A percentile compares a stretch with the other conserved stretches of the same genome.
phyloP scores from a whole-genome alignment of 2,113 vertebrate species.

The Misgurnus mizolepis region DNA sequence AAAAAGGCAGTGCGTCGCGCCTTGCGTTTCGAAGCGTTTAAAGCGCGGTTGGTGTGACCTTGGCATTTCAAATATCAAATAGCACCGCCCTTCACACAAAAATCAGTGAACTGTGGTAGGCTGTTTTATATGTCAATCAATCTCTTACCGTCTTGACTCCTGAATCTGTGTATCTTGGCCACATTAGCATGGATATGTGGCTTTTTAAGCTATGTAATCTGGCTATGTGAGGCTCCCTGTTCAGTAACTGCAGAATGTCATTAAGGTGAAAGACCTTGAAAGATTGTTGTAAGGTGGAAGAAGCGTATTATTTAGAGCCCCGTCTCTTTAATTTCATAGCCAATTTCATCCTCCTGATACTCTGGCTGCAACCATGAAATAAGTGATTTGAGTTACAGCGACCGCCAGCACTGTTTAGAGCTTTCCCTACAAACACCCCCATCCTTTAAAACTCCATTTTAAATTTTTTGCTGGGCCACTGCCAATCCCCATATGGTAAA shows the following conservation, averaged over 20 bases:
- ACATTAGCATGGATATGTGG: no score
- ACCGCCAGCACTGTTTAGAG: conserved; percentile 7
- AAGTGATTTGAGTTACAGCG: conserved; percentile 31
- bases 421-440: conserved; percentile 15
- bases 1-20: no score
- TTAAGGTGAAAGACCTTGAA: conserved; percentile 1
- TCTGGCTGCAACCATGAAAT: conserved; percentile 28
- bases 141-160: no score
- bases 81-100: no score
- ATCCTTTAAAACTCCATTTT: neutral
- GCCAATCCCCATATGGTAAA: conserved; percentile 30
- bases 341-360: conserved; percentile 41
- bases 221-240: neutral
- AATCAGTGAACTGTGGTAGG: no score
- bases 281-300: neutral
- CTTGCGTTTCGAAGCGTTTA: no score
- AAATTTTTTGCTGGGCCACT: neutral
- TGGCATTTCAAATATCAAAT: no score
- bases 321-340: conserved; percentile 17
- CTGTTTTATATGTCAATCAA: no score
- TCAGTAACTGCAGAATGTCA: conserved; percentile 5
- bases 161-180: no score
- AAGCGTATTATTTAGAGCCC: conserved; percentile 5
- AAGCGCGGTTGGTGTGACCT: no score
- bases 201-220: neutral